These are phyloP conservation scores for Sprattus sprattus DNA, from an alignment of 2,113 vertebrate species.

Conservation along the genomic window DNA sequence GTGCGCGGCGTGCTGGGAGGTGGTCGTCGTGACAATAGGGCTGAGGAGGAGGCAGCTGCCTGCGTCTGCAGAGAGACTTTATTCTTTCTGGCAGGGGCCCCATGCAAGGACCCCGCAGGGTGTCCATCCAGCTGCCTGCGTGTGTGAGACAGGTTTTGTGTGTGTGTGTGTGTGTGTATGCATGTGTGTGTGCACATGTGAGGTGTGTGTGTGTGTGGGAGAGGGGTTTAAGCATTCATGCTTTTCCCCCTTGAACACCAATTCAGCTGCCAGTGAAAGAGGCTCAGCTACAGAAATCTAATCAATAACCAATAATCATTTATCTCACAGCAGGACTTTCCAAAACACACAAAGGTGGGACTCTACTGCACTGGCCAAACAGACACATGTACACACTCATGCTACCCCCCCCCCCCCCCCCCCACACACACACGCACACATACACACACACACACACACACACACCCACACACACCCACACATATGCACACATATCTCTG, in stretches of 20 bases:
- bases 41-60: conserved; percentile 47
- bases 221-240: neutral
- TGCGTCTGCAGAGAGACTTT: conserved; percentile 17
- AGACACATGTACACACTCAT: neutral
- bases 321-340: neutral
- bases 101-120: conserved; percentile 41
- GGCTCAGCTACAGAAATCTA: conserved; percentile 30
- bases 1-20: conserved; percentile 51
- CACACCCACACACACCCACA: neutral
- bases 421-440: neutral
- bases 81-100: conserved; percentile 4
- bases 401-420: too few relatives aligned
- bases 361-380: neutral
- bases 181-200: conserved; percentile 21
- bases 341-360: neutral
- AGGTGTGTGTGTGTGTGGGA: conserved; percentile 22
- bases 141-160: conserved; percentile 22
- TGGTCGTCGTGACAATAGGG: conserved; percentile 47
- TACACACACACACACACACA: neutral
- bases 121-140: conserved; percentile 49
- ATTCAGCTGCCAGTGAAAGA: conserved; percentile 14
- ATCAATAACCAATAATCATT: conserved; percentile 55
- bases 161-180: conserved; percentile 25
- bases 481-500: neutral
- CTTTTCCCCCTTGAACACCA: conserved; percentile 32